Base-by-base conservation (phyloP, 2,113 vertebrate genomes). In the Paramisgurnus dabryanus region DNA sequence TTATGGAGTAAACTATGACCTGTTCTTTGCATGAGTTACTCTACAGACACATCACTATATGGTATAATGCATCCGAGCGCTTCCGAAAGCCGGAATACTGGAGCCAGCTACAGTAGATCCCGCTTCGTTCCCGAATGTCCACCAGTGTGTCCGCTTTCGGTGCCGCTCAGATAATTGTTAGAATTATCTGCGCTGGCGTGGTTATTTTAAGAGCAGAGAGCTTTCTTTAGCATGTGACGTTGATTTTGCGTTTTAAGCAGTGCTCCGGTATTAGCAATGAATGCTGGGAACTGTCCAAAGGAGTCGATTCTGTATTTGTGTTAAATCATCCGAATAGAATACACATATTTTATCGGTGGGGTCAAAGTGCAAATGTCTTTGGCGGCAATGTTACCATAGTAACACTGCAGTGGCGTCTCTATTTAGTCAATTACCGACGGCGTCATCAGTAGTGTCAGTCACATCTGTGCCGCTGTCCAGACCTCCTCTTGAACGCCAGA, bases 401-500 rank as follows among this genome's bases (percentile, higher is more conserved):
- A 74, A 60, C 58, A 71, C 74, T 69, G 64, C 49, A 39, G 40
- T 47, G 12, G 40, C 2, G 41, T 50, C 76, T 81, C 85, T 80
- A 87, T 72, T 12, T 18, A 57, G 57, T 94, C 89, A 96, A 88
- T 88, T 95, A 90, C 93, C 95, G 80, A 92, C 90, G 82, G 90
- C 87, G 80, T 99, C 97, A 83, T 98, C 96, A 11, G 84, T 92
- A 34, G 88, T 85, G 83, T 98, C 97, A 17, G 85, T 90, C 66
- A 86, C 40, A 69, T 99, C 97, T 8, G 91, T 84, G 70, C 76
- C 80, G 85, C 91, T 91, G 6, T 98, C 97, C 70, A 95, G 88
- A 39, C 93, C 80, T 15, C 91, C 93, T 18, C 94, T 93, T 27
- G 94, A 93, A 72, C 95, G 95, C 97, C 97, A 99, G 88, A 99